A percentile compares a stretch with the other conserved stretches of the same genome.
Evolutionary conservation across 2,113 vertebrate genomes (phyloP).

Genomic region (Buteo buteo): DNA sequence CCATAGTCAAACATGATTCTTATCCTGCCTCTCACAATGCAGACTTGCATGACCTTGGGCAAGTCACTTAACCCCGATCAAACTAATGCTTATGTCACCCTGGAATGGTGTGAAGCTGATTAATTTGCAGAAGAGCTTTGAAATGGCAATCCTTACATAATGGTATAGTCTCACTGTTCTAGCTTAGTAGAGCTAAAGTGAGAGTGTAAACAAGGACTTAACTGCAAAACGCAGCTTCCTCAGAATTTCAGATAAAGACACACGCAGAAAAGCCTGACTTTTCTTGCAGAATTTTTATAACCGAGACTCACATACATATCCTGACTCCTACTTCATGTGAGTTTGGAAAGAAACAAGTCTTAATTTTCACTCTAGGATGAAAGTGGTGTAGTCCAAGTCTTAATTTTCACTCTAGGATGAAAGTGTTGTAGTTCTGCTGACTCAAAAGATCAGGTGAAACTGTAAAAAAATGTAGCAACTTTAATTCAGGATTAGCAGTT

Average conservation of each 20-base stretch:
- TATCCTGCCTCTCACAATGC: background rate
- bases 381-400: background rate
- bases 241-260: background rate
- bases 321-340: background rate
- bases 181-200: background rate
- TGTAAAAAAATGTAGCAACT: background rate
- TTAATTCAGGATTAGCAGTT: background rate
- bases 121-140: background rate
- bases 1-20: rapidly evolving
- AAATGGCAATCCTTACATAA: background rate
- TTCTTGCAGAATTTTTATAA: background rate
- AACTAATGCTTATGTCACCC: background rate
- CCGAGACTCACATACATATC: background rate
- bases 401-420: background rate
- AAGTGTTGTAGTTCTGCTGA: background rate
- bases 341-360: background rate
- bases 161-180: background rate
- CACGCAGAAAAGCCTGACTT: background rate
- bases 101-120: background rate
- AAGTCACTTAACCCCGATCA: background rate
- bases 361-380: background rate
- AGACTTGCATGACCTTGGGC: background rate
- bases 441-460: background rate
- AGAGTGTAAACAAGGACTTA: background rate
- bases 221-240: background rate